These are phyloP conservation scores for Phasianus colchicus DNA, from an alignment of 2,113 vertebrate genomes.

Conservation along the genomic window DNA sequence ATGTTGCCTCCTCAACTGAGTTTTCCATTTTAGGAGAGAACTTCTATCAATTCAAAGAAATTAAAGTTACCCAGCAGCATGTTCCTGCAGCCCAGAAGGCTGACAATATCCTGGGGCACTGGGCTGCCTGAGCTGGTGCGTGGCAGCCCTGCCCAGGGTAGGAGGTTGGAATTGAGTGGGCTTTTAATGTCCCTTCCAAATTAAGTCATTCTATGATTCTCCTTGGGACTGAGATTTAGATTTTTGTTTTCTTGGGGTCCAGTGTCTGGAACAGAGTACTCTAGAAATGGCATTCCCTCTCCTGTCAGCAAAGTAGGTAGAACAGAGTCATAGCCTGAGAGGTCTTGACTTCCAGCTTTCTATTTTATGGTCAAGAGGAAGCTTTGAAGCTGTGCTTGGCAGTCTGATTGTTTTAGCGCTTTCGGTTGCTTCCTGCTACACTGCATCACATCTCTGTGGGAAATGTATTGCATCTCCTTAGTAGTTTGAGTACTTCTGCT, in stretches of 20 bases:
- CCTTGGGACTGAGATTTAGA: neutral
- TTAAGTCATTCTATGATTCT: neutral
- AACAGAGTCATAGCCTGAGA: neutral
- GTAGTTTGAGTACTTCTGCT: neutral
- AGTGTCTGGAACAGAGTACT: neutral
- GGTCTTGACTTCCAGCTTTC: neutral
- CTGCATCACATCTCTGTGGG: neutral
- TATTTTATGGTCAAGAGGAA: neutral
- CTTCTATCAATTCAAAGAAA: neutral
- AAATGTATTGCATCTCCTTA: neutral
- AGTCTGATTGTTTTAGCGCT: neutral
- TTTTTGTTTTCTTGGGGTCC: neutral
- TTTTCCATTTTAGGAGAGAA: rapidly evolving
- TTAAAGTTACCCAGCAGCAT: neutral
- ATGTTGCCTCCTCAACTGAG: neutral
- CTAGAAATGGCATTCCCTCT: neutral
- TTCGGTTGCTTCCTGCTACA: neutral
- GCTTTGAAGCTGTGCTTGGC: neutral
- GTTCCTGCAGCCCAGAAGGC: too few species aligned
- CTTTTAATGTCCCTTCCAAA: too few species aligned
- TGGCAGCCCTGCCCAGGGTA: too few species aligned
- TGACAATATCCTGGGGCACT: too few species aligned
- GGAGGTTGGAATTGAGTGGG: too few species aligned
- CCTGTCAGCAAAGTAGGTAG: neutral
- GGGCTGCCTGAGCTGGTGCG: too few species aligned